Evolutionary conservation across 2,888 invertebrate species (phyloP).

Genomic region (Syrphus vitripennis): DNA sequence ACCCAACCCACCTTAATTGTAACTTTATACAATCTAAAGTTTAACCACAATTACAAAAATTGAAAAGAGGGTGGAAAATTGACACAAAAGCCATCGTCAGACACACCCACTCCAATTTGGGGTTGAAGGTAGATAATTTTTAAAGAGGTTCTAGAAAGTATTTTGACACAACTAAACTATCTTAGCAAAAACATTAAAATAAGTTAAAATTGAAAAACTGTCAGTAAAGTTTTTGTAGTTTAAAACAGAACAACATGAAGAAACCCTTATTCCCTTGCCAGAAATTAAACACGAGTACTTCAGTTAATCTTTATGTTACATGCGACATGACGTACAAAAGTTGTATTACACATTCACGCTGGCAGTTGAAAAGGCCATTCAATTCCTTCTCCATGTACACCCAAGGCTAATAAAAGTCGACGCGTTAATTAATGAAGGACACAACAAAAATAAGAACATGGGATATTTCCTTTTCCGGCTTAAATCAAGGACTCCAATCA

Average conservation of each 20-base stretch:
- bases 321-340: slow-evolving; percentile 20
- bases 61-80: neutral
- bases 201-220: neutral
- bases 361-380: neutral
- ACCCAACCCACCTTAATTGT: neutral
- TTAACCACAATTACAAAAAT: neutral
- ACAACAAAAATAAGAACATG: neutral
- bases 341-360: slow-evolving; percentile 1
- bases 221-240: neutral
- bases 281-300: slow-evolving; percentile 21
- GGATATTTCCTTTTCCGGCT: neutral
- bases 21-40: slow-evolving; percentile 25
- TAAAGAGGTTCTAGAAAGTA: neutral
- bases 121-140: neutral
- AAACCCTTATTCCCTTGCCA: neutral
- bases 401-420: slow-evolving; percentile 46
- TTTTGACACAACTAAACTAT: too few relatives aligned
- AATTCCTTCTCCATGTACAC: slow-evolving; percentile 6
- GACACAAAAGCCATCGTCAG: neutral
- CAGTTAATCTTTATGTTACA: slow-evolving; percentile 43
- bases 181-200: neutral
- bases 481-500: slow-evolving; percentile 54
- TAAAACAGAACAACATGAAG: neutral
- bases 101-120: neutral
- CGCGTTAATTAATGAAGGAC: slow-evolving; percentile 28